Evolutionary conservation across 1,140 invertebrate species (phyloP).

Genomic region (Yoshiicerus persimilis): DNA sequence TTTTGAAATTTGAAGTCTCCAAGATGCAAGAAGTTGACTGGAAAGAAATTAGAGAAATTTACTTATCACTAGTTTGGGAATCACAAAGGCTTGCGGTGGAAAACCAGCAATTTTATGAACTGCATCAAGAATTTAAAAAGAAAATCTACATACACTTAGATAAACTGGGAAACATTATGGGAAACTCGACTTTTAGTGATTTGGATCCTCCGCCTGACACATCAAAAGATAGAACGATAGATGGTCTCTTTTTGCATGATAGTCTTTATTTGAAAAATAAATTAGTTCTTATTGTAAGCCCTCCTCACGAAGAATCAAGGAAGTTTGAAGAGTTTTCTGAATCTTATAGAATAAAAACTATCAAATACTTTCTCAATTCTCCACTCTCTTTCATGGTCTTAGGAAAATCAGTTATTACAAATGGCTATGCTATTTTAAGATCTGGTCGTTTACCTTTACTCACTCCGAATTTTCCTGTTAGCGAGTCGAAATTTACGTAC

Average conservation of each 20-base stretch:
- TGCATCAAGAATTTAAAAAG: conserved; percentile 3
- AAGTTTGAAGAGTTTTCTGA: not conserved
- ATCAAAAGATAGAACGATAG: not conserved
- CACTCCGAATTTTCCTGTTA: not conserved
- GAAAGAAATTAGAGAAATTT: not conserved
- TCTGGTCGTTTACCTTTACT: not conserved
- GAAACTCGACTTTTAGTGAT: not conserved
- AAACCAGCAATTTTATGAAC: not conserved
- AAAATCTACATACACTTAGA: not conserved
- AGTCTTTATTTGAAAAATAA: not conserved
- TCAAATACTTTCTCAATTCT: not conserved
- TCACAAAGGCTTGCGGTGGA: not conserved
- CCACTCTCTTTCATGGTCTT: not conserved
- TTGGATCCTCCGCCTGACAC: not conserved
- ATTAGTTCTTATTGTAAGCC: not conserved
- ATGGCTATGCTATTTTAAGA: not conserved
- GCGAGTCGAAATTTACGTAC: not conserved
- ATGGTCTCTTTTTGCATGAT: not conserved
- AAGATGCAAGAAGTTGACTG: not conserved
- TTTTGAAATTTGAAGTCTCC: not conserved
- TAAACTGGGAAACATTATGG: not conserved
- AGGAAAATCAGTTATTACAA: not conserved
- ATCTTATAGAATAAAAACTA: not conserved
- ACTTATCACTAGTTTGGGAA: conserved; percentile 2
- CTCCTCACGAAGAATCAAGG: not conserved